Conservation (phyloP, 2,113 vertebrate genomes). For the Ahaetulla prasina region DNA sequence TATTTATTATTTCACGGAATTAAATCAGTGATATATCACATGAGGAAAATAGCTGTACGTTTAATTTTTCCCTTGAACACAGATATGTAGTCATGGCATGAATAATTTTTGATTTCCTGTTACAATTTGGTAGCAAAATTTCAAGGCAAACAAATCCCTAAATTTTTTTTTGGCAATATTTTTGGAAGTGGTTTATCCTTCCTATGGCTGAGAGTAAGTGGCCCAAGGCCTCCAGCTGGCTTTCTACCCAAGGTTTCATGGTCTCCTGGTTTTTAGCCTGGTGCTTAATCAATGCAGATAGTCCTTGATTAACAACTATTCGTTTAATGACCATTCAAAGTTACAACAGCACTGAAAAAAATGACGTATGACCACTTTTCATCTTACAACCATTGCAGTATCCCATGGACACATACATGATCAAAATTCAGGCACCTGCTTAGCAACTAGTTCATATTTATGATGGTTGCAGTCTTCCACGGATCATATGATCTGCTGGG, state of each 20-base stretch:
- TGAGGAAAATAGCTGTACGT: background rate
- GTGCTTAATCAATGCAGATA: background rate
- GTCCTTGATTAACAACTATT: background rate
- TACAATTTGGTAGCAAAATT: background rate
- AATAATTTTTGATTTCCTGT: background rate
- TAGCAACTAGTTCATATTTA: background rate
- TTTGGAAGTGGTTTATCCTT: background rate
- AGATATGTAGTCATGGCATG: background rate
- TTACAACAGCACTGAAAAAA: background rate
- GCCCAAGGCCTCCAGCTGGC: background rate
- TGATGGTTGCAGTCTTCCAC: background rate
- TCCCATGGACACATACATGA: background rate
- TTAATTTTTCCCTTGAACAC: conserved; percentile 8
- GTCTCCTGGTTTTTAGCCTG: background rate
- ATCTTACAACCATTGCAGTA: background rate
- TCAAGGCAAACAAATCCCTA: background rate
- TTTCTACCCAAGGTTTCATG: background rate
- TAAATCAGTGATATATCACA: background rate
- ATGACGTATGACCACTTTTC: background rate
- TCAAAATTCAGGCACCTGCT: background rate
- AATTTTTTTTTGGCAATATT: background rate
- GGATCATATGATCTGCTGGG: too few relatives aligned
- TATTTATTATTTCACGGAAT: background rate
- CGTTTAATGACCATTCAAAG: background rate
- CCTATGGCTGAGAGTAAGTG: background rate